phyloP scores from a whole-genome alignment of 2,888 invertebrate genomes.

The Microctonus aethiopoides region DNA sequence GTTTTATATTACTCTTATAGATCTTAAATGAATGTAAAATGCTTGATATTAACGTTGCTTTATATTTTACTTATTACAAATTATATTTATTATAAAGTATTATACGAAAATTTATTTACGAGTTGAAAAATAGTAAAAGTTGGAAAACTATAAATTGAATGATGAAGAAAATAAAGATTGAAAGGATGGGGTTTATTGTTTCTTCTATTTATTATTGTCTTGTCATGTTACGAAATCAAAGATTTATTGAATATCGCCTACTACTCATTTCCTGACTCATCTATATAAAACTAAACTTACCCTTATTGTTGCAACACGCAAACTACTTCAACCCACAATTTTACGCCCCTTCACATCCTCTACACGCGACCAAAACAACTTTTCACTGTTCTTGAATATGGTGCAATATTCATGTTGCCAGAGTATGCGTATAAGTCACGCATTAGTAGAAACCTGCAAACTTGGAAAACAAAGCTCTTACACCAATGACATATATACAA shows the following conservation, averaged over 20 bases:
- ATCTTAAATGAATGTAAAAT: not conserved
- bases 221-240: not conserved
- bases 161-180: not conserved
- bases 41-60: not conserved
- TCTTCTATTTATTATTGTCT: not conserved
- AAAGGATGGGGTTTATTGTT: not conserved
- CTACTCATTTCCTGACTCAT: not conserved
- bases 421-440: slow-evolving; percentile 8
- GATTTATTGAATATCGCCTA: not conserved
- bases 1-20: not conserved
- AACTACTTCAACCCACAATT: not conserved
- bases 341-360: not conserved
- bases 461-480: not conserved
- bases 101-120: not conserved
- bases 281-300: not conserved
- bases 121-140: not conserved
- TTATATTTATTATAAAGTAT: too few relatives aligned
- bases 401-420: slow-evolving; percentile 1
- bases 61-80: not conserved
- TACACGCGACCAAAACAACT: not conserved
- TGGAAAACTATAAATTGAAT: not conserved
- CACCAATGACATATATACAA: too few relatives aligned
- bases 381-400: not conserved
- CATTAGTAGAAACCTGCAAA: not conserved
- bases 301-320: not conserved